Conservation (phyloP, 2,888 invertebrate species). For the Busseola fusca region DNA sequence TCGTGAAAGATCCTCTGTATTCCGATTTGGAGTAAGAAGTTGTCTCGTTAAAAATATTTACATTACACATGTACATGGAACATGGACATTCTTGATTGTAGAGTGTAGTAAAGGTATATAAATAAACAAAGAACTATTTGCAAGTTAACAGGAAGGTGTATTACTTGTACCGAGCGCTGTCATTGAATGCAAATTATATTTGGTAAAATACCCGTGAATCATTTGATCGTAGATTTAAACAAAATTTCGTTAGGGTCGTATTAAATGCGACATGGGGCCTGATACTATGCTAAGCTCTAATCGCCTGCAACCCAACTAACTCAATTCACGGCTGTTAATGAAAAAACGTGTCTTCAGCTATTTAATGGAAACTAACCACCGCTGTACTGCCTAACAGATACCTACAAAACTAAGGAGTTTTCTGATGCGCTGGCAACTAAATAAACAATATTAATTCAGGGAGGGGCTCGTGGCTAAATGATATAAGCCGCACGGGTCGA, state of each 20-base stretch:
- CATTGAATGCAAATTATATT: slow-evolving; percentile 25
- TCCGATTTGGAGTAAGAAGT: slow-evolving; percentile 55
- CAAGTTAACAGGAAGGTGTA: slow-evolving; percentile 27
- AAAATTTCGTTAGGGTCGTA: no score
- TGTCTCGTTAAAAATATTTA: slow-evolving; percentile 46
- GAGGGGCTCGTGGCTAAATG: background rate
- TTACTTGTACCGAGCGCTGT: background rate
- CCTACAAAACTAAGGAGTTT: background rate
- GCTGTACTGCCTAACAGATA: background rate
- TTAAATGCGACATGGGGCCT: background rate
- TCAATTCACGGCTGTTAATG: background rate
- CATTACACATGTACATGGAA: slow-evolving; percentile 25
- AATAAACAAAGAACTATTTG: slow-evolving; percentile 41
- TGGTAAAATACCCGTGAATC: background rate
- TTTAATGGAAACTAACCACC: no score
- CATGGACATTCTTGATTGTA: slow-evolving; percentile 41
- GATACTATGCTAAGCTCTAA: background rate
- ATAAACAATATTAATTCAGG: background rate
- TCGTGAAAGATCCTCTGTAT: slow-evolving; percentile 54
- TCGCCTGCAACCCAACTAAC: background rate
- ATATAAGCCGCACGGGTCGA: background rate
- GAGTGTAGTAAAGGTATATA: slow-evolving; percentile 22
- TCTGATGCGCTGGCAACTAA: background rate
- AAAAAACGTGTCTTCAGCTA: background rate
- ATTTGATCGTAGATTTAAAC: no score